Base-by-base conservation (phyloP, 2,888 invertebrate genomes). In the Andrena minutula region DNA sequence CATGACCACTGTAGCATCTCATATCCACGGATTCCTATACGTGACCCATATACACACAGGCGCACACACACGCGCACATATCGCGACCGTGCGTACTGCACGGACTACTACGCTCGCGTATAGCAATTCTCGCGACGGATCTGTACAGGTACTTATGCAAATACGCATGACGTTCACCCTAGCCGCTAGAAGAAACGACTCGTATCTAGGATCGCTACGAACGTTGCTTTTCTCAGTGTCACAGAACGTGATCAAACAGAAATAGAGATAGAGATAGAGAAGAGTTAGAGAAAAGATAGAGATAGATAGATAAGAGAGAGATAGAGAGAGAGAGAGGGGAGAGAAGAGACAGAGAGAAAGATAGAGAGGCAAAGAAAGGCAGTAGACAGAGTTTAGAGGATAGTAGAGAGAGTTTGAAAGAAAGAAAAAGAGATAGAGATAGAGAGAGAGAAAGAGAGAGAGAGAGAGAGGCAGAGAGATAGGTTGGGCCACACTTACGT, bases 401-500 rank as follows among this genome's bases (percentile, higher is more conserved):
- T 32, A 61, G 32, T 32, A 80, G 64, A 73, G 47, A 86, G 75
- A 84, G 81, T 86, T 79, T 84, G 82, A 89, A 86, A 88, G 83
- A 89, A 86, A 83, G 61, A 75, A 47, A 79, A 58, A 75, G 63
- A 80, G 75, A 64, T 47, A 78, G 53, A 71, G 26, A 72, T 61
- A 79, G 26, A 88, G 65, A 87, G 41, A 78, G 81, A 80, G 51
- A 84, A 70, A 83, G 79, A 78, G 32, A 63, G 49, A 32, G 30
- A 76, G 63, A 81, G 77, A 79, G 61, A 86, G 66, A 82, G 58
- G 77, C 75, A 89, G 83, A 89, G 84, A 91, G 87, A 90, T 86
- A 90, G 89, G 76, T 90, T 91, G 90, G 89, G 89, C 88, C 92
- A 92, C 92, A 93, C 92, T 93, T 93, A 93, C 93, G 92, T 93